Conservation (phyloP, 2,797 vertebrate genomes). For the Orientallactaga sibirica region DNA sequence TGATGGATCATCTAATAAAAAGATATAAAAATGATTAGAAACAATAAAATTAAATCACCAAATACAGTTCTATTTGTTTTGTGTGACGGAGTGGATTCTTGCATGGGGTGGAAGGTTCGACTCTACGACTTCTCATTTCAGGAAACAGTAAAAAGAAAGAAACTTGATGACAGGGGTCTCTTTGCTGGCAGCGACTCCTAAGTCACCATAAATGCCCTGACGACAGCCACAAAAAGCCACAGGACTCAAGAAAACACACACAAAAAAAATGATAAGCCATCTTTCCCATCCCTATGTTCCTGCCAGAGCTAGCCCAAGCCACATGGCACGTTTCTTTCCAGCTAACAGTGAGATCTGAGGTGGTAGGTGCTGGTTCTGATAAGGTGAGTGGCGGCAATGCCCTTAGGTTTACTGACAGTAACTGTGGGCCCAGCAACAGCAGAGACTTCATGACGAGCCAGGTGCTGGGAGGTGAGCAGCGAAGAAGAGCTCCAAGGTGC, state of each 20-base stretch:
- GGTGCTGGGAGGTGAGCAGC: rapidly evolving
- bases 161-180: not conserved
- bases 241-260: not conserved
- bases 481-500: not conserved
- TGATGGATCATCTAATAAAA: conserved; percentile 65
- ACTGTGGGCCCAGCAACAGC: not conserved
- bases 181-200: not conserved
- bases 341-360: not conserved
- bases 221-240: not conserved
- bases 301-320: not conserved
- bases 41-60: conserved; percentile 55
- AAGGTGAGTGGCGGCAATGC: not conserved
- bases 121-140: conserved; percentile 30
- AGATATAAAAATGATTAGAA: conserved; percentile 56
- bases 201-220: not conserved
- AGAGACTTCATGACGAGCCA: not conserved
- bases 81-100: not conserved
- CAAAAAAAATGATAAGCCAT: too few relatives aligned
- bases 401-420: not conserved
- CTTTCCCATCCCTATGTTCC: not conserved
- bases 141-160: conserved; percentile 49
- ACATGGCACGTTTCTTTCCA: not conserved
- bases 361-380: not conserved
- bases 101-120: not conserved
- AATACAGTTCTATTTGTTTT: conserved; percentile 25